A percentile compares a stretch with the other conserved stretches of the same genome.
These are phyloP conservation scores for Actias luna DNA, from an alignment of 2,888 invertebrate species.

Conservation along the genomic window DNA sequence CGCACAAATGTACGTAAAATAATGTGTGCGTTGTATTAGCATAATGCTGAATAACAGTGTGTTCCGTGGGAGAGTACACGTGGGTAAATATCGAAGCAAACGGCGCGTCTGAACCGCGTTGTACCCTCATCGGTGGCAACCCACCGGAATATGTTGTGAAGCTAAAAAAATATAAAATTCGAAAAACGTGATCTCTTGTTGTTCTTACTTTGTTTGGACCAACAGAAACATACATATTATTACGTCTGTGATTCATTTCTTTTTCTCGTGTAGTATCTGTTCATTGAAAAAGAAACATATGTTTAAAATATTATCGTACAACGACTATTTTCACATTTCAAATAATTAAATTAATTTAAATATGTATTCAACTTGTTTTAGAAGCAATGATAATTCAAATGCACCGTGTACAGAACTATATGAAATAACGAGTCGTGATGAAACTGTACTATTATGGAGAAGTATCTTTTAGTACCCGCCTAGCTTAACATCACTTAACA, in stretches of 20 bases:
- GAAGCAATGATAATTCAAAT: no score
- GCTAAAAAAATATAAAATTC: constrained; percentile 34
- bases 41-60: constrained; percentile 68
- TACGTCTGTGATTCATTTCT: neutral
- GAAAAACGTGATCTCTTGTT: constrained; percentile 26
- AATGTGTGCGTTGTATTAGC: constrained; percentile 66
- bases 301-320: no score
- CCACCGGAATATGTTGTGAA: constrained; percentile 35
- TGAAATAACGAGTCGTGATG: no score
- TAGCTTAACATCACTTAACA: no score
- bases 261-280: neutral
- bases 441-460: no score
- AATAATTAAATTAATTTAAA: no score
- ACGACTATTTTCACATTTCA: no score
- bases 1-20: constrained; percentile 41
- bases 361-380: no score
- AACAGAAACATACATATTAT: neutral
- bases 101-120: constrained; percentile 14
- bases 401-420: no score
- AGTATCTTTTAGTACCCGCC: no score
- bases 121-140: constrained; percentile 9
- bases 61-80: constrained; percentile 65
- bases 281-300: neutral
- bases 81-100: constrained; percentile 60
- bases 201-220: constrained; percentile 11